Conservation (phyloP, 2,113 vertebrate species). For the Arenaria interpres region DNA sequence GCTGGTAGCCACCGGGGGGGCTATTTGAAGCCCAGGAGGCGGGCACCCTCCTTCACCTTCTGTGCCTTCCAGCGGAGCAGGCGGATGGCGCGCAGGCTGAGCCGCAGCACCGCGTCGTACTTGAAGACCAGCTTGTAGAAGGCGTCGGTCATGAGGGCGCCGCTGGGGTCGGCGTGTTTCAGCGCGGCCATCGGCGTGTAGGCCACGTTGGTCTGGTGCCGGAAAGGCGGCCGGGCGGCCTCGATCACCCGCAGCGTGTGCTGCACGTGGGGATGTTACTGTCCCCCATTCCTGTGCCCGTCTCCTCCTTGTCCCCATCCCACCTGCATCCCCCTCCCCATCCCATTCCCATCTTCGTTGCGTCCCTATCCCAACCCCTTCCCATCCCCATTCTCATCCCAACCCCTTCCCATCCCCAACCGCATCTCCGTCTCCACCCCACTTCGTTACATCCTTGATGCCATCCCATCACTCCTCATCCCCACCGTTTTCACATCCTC, state of each 20-base stretch:
- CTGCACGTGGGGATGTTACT: background rate
- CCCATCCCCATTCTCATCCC: too few species aligned
- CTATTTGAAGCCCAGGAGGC: slow-evolving; percentile 44
- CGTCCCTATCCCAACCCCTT: background rate
- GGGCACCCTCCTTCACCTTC: slow-evolving; percentile 5
- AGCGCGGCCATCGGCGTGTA: slow-evolving; percentile 49
- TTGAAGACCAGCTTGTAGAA: slow-evolving; percentile 54
- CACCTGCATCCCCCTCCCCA: background rate
- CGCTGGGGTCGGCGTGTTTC: slow-evolving; percentile 58
- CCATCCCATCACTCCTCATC: background rate
- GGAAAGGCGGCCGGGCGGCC: slow-evolving; percentile 28
- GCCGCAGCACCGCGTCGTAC: slow-evolving; percentile 33
- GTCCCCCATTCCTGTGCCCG: background rate
- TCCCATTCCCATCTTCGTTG: too few species aligned
- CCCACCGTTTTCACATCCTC: too few species aligned
- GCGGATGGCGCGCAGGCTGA: slow-evolving; percentile 51
- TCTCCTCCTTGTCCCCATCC: background rate
- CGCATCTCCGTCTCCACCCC: too few species aligned
- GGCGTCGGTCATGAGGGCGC: slow-evolving; percentile 4
- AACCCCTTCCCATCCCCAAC: too few species aligned
- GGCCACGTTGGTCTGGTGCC: slow-evolving; percentile 41
- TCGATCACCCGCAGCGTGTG: slow-evolving; percentile 61
- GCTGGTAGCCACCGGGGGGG: background rate
- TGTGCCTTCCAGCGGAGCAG: slow-evolving; percentile 50
- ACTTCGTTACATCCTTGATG: too few species aligned